phyloP scores from a whole-genome alignment of 2,797 vertebrate genomes.

The Hozukius guyotensis region DNA sequence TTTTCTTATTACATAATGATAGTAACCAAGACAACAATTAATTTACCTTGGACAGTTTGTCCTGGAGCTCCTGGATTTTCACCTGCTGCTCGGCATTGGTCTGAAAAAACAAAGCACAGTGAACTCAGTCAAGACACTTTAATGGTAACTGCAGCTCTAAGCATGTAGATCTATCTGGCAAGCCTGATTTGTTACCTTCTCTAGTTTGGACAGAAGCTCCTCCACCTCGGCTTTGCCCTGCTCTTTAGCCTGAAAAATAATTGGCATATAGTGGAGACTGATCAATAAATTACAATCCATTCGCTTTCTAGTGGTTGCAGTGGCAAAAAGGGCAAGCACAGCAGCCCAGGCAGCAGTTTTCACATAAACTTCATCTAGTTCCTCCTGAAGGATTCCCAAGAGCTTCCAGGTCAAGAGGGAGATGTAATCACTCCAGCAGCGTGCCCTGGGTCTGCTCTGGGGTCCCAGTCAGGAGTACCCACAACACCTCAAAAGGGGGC shows the following conservation, averaged over 20 bases:
- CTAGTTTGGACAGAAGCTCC: slow-evolving; percentile 93
- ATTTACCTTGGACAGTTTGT: slow-evolving; percentile 94
- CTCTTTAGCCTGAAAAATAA: slow-evolving; percentile 91
- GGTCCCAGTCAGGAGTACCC: not conserved
- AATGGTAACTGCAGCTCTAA: not conserved
- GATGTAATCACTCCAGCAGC: slow-evolving; percentile 2
- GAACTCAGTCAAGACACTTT: not conserved
- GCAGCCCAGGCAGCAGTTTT: not conserved
- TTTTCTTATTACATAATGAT: not conserved
- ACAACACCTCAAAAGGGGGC: not conserved
- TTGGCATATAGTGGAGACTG: not conserved
- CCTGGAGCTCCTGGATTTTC: slow-evolving; percentile 96
- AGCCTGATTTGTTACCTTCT: slow-evolving; percentile 87
- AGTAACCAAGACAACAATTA: not conserved
- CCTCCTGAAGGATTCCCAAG: not conserved
- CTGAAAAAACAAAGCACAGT: slow-evolving; percentile 69
- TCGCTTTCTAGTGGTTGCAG: not conserved
- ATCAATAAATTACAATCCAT: not conserved
- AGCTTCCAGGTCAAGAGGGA: not conserved
- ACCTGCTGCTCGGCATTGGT: slow-evolving; percentile 95
- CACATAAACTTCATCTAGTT: not conserved
- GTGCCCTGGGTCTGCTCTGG: not conserved
- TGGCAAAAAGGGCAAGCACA: not conserved
- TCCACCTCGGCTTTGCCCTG: slow-evolving; percentile 95
- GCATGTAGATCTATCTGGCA: not conserved